A percentile compares a stretch with the other conserved stretches of the same genome.
These are phyloP conservation scores for Halichoeres trimaculatus DNA, from an alignment of 2,113 vertebrate species.

Conservation along the genomic window DNA sequence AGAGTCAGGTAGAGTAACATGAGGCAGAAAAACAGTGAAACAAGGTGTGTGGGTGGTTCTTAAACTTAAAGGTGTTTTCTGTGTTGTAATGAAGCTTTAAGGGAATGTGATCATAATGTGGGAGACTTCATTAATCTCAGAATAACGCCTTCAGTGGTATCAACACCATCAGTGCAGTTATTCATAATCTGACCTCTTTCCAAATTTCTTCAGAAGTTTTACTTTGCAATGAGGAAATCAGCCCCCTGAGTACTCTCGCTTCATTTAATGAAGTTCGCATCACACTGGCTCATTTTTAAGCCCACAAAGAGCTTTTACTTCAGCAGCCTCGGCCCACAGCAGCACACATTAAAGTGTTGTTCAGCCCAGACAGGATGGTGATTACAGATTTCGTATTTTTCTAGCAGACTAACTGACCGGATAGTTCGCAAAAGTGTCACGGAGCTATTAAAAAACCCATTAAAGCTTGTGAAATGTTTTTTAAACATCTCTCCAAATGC, in stretches of 20 bases:
- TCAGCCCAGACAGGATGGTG: conserved; percentile 14
- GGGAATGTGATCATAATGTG: not conserved
- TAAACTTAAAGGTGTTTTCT: not conserved
- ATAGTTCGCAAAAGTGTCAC: not conserved
- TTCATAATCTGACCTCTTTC: conserved; percentile 21
- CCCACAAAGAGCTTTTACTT: conserved; percentile 8
- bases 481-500: too few relatives aligned
- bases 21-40: not conserved
- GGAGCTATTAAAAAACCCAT: too few relatives aligned
- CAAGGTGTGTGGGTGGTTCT: not conserved
- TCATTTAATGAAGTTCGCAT: conserved; percentile 21
- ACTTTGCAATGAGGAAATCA: conserved; percentile 2
- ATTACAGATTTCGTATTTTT: conserved; percentile 22
- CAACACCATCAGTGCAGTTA: conserved; percentile 2
- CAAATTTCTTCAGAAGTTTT: conserved; percentile 7
- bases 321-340: not conserved
- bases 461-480: too few relatives aligned
- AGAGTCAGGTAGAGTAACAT: not conserved
- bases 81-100: not conserved
- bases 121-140: conserved; percentile 5
- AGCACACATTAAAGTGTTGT: not conserved
- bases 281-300: conserved; percentile 16
- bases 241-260: not conserved
- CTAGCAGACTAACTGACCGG: not conserved
- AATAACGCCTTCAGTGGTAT: not conserved